These are phyloP conservation scores for Cheirogaleus medius DNA, from an alignment of 2,113 vertebrate species.

Conservation along the genomic window DNA sequence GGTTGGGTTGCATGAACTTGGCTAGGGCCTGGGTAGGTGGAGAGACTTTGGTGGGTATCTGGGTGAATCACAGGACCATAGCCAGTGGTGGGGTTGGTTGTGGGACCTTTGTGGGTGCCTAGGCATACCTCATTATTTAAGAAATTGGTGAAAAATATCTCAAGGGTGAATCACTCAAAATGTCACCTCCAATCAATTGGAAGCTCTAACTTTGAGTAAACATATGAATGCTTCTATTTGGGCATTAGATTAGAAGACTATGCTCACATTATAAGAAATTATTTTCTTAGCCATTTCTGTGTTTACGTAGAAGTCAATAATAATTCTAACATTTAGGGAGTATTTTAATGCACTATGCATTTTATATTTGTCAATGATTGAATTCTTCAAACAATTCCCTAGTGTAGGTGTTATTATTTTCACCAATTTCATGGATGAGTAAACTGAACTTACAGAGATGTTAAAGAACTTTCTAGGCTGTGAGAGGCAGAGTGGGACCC, in stretches of 20 bases:
- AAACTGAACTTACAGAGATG: background rate
- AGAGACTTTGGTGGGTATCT: too few species aligned
- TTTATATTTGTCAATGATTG: background rate
- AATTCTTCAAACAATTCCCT: background rate
- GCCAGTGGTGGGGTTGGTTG: too few species aligned
- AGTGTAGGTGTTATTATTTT: background rate
- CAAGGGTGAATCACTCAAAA: background rate
- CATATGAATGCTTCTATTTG: background rate
- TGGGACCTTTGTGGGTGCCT: too few species aligned
- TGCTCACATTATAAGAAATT: background rate
- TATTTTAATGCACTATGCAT: background rate
- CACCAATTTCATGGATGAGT: background rate
- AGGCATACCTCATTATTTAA: background rate
- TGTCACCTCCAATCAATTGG: too few species aligned
- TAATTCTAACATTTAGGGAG: background rate
- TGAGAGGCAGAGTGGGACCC: fast-evolving
- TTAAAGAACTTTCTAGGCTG: background rate
- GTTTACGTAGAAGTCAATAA: background rate
- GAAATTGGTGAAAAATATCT: background rate
- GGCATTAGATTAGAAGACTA: background rate
- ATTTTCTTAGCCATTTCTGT: background rate
- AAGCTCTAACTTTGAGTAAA: background rate
- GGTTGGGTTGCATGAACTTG: too few species aligned
- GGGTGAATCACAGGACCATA: too few species aligned
- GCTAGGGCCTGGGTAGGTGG: too few species aligned